A percentile compares a stretch with the other conserved stretches of the same genome.
phyloP scores from a whole-genome alignment of 2,888 invertebrate species.

The Chamaedrilus cognettii region DNA sequence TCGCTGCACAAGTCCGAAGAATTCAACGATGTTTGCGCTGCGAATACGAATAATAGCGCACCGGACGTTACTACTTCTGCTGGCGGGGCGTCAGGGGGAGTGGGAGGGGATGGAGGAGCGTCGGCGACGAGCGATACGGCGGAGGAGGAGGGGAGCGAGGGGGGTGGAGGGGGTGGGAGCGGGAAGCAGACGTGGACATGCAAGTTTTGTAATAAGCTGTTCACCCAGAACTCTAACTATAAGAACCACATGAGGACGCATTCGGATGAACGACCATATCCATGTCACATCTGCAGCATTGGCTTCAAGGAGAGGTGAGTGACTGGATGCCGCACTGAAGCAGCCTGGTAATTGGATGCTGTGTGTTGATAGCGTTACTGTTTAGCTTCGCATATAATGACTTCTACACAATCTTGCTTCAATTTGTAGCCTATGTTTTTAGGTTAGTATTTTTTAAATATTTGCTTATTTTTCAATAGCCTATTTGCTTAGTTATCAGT shows the following conservation, averaged over 20 bases:
- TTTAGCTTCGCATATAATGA: no score
- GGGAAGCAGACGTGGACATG: slow-evolving; percentile 35
- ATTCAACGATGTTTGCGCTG: not conserved
- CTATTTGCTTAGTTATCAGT: no score
- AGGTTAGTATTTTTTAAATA: no score
- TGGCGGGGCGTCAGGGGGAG: no score
- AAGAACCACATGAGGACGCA: slow-evolving; percentile 42
- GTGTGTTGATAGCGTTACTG: no score
- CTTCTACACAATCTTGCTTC: no score
- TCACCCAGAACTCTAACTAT: slow-evolving; percentile 41
- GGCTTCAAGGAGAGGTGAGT: slow-evolving; percentile 39
- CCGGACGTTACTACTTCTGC: no score
- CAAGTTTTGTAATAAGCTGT: slow-evolving; percentile 38
- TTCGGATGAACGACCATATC: slow-evolving; percentile 40
- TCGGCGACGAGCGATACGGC: not conserved
- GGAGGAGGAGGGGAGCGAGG: not conserved
- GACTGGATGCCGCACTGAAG: no score
- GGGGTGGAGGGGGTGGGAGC: not conserved
- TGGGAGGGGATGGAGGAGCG: not conserved
- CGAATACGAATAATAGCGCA: not conserved
- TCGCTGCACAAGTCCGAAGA: slow-evolving; percentile 31
- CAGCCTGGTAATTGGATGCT: no score
- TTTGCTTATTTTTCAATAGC: no score
- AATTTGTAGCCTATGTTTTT: no score
- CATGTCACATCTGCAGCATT: slow-evolving; percentile 39